Base-by-base conservation (phyloP, 2,888 invertebrate species). In the Synergus gifuensis region DNA sequence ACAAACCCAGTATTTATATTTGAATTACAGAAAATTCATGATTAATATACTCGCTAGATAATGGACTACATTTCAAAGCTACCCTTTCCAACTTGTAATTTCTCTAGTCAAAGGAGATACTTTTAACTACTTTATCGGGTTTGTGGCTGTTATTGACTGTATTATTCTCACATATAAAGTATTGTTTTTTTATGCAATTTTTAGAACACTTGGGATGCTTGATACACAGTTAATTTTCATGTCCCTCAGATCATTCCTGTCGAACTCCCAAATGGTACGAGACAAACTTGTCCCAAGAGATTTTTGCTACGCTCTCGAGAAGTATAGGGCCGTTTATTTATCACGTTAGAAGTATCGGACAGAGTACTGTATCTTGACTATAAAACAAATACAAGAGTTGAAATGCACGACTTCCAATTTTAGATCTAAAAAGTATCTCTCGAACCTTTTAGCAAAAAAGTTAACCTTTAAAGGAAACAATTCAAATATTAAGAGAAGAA, bases 1-100 rank as follows among this genome's bases (percentile, higher is more conserved):
- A 85, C 82, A 80, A 85, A 81, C 69, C 81, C 58, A 76, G 63
- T 64, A 69, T 60, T 58, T 28, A 28, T 64, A 82, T 78, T 42
- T 54, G 49, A 73, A 69, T 76, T 54, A 40, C 8, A 36, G 54
- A 73, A 78, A 78, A 76, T 40, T 11, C 12, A 9, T 49, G 49
- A 28, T 49, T 49, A 49, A 18, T 46, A 5, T 18, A 14, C 16
- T 49, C 9, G 44, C 22, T 67, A 44, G 8, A 67, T 67, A 46
- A 67, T 67, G 12, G 44, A 46, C 14, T 67, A 67, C 18, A 46
- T 22, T 28, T 22, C 14, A 67, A 22, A 44, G 8, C 18, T 18
- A 22, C 14, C 22, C 44, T 46, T 67, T 12, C 14, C 22, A 46
- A 28, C 36, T 63, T 8, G 8, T 16, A 36, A 36, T 16, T 16